Base-by-base conservation (phyloP, 1,140 invertebrate genomes). In the Drosophila orena region DNA sequence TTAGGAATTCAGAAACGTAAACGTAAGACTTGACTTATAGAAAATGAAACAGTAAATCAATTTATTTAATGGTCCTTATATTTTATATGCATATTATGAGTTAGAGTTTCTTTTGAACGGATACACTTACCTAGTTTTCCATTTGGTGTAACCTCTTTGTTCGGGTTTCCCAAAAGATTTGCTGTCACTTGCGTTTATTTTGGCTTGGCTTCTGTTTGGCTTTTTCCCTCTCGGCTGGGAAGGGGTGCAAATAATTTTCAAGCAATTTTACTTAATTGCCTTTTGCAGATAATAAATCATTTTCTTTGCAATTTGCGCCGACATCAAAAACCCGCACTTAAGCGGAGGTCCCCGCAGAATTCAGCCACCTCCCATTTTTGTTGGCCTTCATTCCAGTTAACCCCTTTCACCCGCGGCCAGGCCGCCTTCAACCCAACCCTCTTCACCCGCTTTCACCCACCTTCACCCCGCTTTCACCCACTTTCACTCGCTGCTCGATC, bases 231-330 rank as follows among this genome's bases (percentile, higher is more conserved):
- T 17, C 34, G 30, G 6, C 15, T 10, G 11, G 22, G 53, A 27
- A 8, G 22, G 53, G 38, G 35, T 12, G 69, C 72, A 62, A 84
- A 85, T 79, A 85, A 85, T 84, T 85, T 80, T 72, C 81, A 73
- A 84, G 59, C 73, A 85, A 85, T 85, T 85, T 86, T 86, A 65
- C 73, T 85, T 81, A 85, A 85, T 86, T 85, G 81, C 81, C 81
- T 86, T 76, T 85, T 71, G 74, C 77, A 86, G 77, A 86, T 85
- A 85, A 85, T 85, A 86, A 85, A 85, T 85, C 81, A 85, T 85
- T 85, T 85, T 86, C 81, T 65, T 85, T 73, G 55, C 72, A 58
- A 81, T 81, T 83, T 74, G 74, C 60, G 72, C 70, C 60, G 65
- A 75, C 70, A 65, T 65, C 72, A 73, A 74, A 74, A 75, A 75